Evolutionary conservation across 2,797 vertebrate genomes (phyloP).

Genomic region (Spatula versicolor): DNA sequence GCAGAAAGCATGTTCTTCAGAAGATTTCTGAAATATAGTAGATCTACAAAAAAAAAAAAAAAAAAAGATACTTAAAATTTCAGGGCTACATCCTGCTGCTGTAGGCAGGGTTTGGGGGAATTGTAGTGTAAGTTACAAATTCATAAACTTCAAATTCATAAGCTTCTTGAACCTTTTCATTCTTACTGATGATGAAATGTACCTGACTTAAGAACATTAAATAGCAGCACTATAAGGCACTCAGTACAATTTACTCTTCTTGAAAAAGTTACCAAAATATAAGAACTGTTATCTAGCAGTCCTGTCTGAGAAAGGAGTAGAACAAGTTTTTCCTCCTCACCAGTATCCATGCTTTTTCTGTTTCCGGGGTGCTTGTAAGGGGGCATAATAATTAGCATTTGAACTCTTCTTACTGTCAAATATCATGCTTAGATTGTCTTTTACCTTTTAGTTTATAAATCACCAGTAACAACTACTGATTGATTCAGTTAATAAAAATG

Average conservation of each 20-base stretch:
- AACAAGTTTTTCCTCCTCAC: neutral
- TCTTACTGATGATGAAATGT: neutral
- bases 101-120: neutral
- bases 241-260: neutral
- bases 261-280: neutral
- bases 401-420: neutral
- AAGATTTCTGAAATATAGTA: neutral
- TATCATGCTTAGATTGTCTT: neutral
- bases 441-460: neutral
- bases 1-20: neutral
- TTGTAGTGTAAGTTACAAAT: neutral
- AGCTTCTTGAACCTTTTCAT: neutral
- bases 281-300: neutral
- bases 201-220: neutral
- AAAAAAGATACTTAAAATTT: neutral
- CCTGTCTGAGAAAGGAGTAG: neutral
- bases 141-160: neutral
- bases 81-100: neutral
- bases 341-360: neutral
- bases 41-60: neutral
- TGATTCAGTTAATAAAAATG: slow-evolving; percentile 1
- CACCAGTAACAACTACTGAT: neutral
- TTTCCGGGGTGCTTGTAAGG: neutral
- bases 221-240: neutral
- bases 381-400: neutral